These are phyloP conservation scores for Caenorhabditis parvicauda DNA, from an alignment of 2,888 invertebrate species.

Conservation along the genomic window DNA sequence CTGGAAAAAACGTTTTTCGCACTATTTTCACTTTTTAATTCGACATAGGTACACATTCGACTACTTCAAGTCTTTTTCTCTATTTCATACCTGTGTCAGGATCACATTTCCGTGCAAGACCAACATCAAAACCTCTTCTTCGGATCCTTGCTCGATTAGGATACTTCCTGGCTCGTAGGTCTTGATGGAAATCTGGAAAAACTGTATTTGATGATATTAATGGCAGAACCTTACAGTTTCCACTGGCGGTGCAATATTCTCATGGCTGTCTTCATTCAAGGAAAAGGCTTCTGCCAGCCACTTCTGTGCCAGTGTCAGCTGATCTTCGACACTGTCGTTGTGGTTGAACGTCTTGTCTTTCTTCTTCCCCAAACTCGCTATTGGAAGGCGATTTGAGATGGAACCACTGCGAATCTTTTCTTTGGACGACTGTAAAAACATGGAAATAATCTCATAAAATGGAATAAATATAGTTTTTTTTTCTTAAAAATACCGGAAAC, in stretches of 20 bases:
- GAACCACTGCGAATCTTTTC: slow-evolving; percentile 2
- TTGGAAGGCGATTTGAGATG: not conserved
- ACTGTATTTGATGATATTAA: not conserved
- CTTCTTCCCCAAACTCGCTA: slow-evolving; percentile 12
- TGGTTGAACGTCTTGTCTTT: slow-evolving; percentile 26
- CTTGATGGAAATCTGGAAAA: slow-evolving; percentile 16
- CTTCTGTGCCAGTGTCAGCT: slow-evolving; percentile 27
- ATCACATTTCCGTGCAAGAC: slow-evolving; percentile 44
- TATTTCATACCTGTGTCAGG: slow-evolving; percentile 45
- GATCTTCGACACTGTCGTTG: slow-evolving; percentile 29
- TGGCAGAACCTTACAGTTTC: not conserved
- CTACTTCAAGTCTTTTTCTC: too few species aligned
- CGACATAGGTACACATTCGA: too few species aligned
- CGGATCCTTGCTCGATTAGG: slow-evolving; percentile 54
- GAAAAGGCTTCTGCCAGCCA: slow-evolving; percentile 56
- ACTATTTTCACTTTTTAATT: too few species aligned
- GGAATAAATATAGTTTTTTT: too few species aligned
- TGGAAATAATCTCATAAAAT: not conserved
- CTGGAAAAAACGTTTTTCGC: too few species aligned
- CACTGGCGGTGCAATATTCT: not conserved
- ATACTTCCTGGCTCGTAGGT: slow-evolving; percentile 41
- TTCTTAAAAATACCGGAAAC: too few species aligned
- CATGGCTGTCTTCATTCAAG: too few species aligned
- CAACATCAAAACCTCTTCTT: slow-evolving; percentile 49
- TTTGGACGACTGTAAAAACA: not conserved